phyloP scores from a whole-genome alignment of 2,113 vertebrate species.

The Megalops atlanticus region DNA sequence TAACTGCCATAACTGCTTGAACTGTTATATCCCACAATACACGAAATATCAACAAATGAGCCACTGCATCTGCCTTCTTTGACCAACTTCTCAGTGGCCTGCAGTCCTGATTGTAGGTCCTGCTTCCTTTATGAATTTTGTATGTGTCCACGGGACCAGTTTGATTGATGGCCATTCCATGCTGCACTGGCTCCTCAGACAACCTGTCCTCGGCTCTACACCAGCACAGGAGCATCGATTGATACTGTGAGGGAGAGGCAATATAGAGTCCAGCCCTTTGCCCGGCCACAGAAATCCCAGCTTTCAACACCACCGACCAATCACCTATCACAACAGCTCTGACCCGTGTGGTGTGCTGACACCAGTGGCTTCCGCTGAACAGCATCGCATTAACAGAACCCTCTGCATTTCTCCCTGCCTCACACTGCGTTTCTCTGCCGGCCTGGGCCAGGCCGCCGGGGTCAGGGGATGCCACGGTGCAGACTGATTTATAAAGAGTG shows the following conservation, averaged over 20 bases:
- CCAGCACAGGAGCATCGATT: constrained; percentile 8
- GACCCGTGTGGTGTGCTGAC: neutral
- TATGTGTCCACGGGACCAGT: constrained; percentile 16
- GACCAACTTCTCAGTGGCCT: too few species aligned
- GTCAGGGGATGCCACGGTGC: neutral
- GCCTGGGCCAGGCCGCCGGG: neutral
- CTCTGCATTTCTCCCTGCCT: neutral
- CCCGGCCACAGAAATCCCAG: neutral
- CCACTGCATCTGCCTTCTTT: neutral
- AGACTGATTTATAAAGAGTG: constrained; percentile 2
- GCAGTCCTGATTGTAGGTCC: constrained; percentile 16
- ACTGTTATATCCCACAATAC: neutral
- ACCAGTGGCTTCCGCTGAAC: neutral
- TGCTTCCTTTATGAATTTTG: constrained; percentile 12
- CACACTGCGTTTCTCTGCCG: neutral
- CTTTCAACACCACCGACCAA: neutral
- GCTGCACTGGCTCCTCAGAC: neutral
- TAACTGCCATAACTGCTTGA: neutral
- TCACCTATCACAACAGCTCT: neutral
- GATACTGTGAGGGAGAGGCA: neutral
- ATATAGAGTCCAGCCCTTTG: neutral
- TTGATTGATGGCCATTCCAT: constrained; percentile 20
- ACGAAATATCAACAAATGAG: neutral
- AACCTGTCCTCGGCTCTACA: neutral
- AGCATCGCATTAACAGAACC: neutral